These are phyloP conservation scores for Allobates femoralis DNA, from an alignment of 2,797 vertebrate genomes.

Conservation along the genomic window DNA sequence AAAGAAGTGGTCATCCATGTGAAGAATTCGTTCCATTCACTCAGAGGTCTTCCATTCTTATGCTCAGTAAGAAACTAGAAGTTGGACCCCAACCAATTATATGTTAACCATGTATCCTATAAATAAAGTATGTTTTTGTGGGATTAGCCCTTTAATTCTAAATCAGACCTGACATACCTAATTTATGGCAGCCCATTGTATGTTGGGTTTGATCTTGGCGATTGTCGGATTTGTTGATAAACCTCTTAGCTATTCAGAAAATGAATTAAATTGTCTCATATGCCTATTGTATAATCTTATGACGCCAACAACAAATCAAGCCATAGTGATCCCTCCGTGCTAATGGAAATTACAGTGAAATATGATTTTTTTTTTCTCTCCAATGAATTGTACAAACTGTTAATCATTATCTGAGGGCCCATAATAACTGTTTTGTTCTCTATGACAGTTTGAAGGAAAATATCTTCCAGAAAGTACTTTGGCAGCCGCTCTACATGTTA, in stretches of 20 bases:
- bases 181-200: constrained; percentile 60
- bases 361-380: constrained; percentile 74
- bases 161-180: constrained; percentile 62
- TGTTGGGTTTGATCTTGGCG: constrained; percentile 72
- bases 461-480: constrained; percentile 75
- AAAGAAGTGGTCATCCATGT: too few species aligned
- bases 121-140: too few species aligned
- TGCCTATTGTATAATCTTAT: constrained; percentile 80
- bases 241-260: constrained; percentile 75
- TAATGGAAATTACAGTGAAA: constrained; percentile 76
- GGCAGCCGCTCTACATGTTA: constrained; percentile 75
- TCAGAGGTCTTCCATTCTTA: too few species aligned
- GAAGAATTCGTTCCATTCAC: too few species aligned
- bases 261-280: constrained; percentile 76
- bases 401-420: constrained; percentile 85
- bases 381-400: constrained; percentile 80
- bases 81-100: too few species aligned
- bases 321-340: constrained; percentile 66
- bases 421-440: constrained; percentile 77
- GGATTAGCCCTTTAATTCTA: constrained; percentile 9
- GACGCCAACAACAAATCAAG: constrained; percentile 79
- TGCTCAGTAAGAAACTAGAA: too few species aligned
- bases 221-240: constrained; percentile 76
- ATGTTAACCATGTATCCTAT: too few species aligned
- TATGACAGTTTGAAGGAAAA: constrained; percentile 69